Percentiles rank a stretch among this genome's conserved stretches.
Evolutionary conservation across 1,140 invertebrate species (phyloP).

Genomic region (Archivesica marissinica): DNA sequence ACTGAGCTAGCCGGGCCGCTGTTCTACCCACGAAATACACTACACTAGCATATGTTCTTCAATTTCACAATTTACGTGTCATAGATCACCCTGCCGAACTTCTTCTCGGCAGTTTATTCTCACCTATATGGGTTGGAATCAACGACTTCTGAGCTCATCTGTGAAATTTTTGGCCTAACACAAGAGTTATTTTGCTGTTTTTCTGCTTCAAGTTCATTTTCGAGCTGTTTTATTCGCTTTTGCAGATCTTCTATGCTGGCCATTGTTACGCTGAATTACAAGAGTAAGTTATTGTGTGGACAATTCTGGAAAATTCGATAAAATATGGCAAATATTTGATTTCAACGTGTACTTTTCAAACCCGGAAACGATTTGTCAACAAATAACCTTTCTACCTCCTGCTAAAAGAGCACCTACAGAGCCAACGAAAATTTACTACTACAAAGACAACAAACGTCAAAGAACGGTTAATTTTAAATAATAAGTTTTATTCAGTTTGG

Average conservation of each 20-base stretch:
- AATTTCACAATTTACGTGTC: no score
- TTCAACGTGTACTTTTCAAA: conserved; percentile 13
- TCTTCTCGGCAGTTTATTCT: no score
- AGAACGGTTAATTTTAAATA: no score
- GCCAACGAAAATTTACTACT: not conserved
- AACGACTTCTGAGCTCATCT: conserved; percentile 96
- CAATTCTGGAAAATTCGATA: not conserved
- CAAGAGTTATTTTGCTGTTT: conserved; percentile 70
- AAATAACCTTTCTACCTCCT: not conserved
- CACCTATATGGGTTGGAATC: conserved; percentile 99
- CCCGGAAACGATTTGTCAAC: conserved; percentile 39
- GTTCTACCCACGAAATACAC: no score
- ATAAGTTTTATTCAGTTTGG: no score
- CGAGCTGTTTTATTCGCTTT: conserved; percentile 85
- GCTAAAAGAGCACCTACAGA: not conserved
- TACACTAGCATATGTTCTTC: no score
- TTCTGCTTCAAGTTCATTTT: conserved; percentile 87
- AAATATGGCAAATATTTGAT: not conserved
- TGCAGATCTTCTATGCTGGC: conserved; percentile 79
- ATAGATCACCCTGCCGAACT: no score
- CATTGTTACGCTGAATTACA: conserved; percentile 49
- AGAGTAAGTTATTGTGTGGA: not conserved
- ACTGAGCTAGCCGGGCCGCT: no score
- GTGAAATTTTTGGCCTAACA: conserved; percentile 87
- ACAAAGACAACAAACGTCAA: no score